Evolutionary conservation across 2,113 vertebrate genomes (phyloP).

Genomic region (Melanerpes formicivorus): DNA sequence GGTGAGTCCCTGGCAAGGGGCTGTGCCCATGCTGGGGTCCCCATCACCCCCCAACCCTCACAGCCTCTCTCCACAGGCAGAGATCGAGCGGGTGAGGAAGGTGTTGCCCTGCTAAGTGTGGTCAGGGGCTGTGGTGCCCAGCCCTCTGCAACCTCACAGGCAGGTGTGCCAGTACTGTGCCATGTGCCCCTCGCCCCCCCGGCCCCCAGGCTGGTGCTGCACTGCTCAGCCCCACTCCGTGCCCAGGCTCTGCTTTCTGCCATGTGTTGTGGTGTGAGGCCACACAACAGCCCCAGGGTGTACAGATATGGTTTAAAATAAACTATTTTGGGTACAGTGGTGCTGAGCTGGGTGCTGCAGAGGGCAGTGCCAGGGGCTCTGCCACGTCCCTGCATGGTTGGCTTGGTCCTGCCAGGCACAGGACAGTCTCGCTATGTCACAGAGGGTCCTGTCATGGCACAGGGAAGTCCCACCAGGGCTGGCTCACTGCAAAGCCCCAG

Average conservation of each 20-base stretch:
- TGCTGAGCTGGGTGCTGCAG: background rate
- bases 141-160: background rate
- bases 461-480: background rate
- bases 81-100: slow-evolving; percentile 24
- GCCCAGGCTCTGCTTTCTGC: too few relatives aligned
- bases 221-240: accelerated
- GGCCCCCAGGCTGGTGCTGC: accelerated
- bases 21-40: accelerated
- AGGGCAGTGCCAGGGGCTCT: background rate
- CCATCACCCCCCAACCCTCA: accelerated
- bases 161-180: background rate
- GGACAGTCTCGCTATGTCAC: background rate
- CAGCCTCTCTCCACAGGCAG: background rate
- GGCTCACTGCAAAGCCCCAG: background rate
- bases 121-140: background rate
- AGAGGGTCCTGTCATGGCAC: background rate
- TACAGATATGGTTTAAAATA: background rate
- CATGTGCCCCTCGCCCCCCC: accelerated
- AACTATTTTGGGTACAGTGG: background rate
- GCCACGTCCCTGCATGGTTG: accelerated
- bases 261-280: accelerated
- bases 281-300: accelerated
- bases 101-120: background rate
- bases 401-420: background rate
- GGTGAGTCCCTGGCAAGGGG: background rate